A percentile compares a stretch with the other conserved stretches of the same genome.
Evolutionary conservation across 2,113 vertebrate genomes (phyloP).

Genomic region (Micronycteris hirsuta): DNA sequence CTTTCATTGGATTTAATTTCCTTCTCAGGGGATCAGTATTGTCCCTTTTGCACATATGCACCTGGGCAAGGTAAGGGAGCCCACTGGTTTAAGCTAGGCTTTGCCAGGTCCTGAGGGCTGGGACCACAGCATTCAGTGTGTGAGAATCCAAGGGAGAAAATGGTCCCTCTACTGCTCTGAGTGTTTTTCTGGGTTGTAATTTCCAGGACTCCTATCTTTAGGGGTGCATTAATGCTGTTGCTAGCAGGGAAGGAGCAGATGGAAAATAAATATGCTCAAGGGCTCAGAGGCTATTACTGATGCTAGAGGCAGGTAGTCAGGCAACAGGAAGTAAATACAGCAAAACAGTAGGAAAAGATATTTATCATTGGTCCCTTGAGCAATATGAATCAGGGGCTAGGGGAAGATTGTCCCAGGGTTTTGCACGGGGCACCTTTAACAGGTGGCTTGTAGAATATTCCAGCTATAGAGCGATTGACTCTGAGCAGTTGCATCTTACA

Average conservation of each 20-base stretch:
- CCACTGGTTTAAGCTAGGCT: not conserved
- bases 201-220: conserved; percentile 17
- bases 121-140: not conserved
- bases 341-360: conserved; percentile 26
- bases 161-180: not conserved
- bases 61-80: not conserved
- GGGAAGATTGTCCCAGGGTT: not conserved
- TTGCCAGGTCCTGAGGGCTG: not conserved
- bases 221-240: not conserved
- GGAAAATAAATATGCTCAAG: conserved; percentile 50
- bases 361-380: conserved; percentile 35
- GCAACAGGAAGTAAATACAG: conserved; percentile 66
- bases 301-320: conserved; percentile 51
- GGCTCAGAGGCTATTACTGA: conserved; percentile 39
- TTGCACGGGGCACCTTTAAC: not conserved
- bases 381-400: not conserved
- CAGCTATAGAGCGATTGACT: not conserved
- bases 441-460: not conserved
- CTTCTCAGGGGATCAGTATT: not conserved
- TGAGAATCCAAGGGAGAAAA: not conserved
- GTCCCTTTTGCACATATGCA: not conserved
- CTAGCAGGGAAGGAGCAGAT: conserved; percentile 10
- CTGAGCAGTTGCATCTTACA: conserved; percentile 29
- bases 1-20: conserved; percentile 14
- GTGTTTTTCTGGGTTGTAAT: not conserved